Conservation (phyloP, 1,140 invertebrate genomes). For the Drosophila ironensis region DNA sequence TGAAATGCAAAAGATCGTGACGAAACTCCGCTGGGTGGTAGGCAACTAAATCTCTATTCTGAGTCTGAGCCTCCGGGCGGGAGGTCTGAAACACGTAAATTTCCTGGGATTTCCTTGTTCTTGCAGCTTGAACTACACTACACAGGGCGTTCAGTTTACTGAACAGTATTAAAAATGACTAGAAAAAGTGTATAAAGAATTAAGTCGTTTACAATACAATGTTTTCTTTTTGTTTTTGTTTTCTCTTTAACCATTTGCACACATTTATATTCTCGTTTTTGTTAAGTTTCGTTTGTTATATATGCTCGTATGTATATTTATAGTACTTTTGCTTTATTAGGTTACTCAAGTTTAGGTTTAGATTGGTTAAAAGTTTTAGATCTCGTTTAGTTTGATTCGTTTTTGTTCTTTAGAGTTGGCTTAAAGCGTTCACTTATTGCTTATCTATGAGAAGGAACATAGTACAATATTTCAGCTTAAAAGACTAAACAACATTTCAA, state of each 20-base stretch:
- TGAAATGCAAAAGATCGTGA: conserved; percentile 26
- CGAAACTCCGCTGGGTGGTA: conserved; percentile 1
- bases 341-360: conserved; percentile 24
- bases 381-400: conserved; percentile 66
- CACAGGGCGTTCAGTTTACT: conserved; percentile 30
- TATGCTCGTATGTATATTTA: no score
- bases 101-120: conserved; percentile 1
- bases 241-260: conserved; percentile 20
- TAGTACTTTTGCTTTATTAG: conserved; percentile 18
- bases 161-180: conserved; percentile 44
- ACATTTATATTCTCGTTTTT: conserved; percentile 57
- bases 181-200: conserved; percentile 56
- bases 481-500: conserved; percentile 74
- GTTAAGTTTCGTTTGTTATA: conserved; percentile 23
- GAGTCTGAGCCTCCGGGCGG: conserved; percentile 18
- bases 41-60: conserved; percentile 26
- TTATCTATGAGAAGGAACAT: conserved; percentile 77
- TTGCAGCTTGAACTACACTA: conserved; percentile 26
- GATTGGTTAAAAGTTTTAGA: conserved; percentile 49
- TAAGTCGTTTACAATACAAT: conserved; percentile 45
- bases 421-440: conserved; percentile 75
- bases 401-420: conserved; percentile 61
- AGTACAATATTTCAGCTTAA: conserved; percentile 72
- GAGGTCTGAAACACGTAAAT: conserved; percentile 17
- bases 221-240: conserved; percentile 17